Conservation (phyloP, 1,140 invertebrate genomes). For the Brachionus manjavacas region DNA sequence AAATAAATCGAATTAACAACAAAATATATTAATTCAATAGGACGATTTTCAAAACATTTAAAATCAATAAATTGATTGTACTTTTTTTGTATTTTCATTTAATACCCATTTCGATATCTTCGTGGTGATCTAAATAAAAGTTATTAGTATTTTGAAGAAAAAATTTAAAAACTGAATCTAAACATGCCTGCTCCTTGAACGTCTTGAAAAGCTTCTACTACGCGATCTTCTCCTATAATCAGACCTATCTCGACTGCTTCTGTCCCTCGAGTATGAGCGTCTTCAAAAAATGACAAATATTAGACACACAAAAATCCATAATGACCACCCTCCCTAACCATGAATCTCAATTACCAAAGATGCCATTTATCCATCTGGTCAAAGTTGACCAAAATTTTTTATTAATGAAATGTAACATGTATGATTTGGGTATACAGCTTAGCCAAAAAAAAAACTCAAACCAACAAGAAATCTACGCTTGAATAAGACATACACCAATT, state of each 20-base stretch:
- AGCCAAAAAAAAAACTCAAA: background rate
- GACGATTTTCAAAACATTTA: background rate
- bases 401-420: background rate
- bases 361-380: background rate
- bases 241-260: slow-evolving; percentile 5
- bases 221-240: background rate
- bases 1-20: background rate
- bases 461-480: background rate
- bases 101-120: slow-evolving; percentile 1
- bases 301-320: background rate
- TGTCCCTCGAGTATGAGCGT: slow-evolving; percentile 4
- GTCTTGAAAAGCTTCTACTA: slow-evolving; percentile 15
- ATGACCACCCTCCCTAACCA: background rate
- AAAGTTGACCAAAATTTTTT: background rate
- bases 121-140: background rate
- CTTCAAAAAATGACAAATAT: slow-evolving; percentile 19
- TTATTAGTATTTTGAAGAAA: background rate
- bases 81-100: background rate
- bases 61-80: slow-evolving; percentile 1
- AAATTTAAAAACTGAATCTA: background rate
- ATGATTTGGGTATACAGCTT: background rate
- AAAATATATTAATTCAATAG: background rate
- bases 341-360: background rate
- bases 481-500: background rate
- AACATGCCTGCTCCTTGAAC: background rate